Conservation (phyloP, 2,888 invertebrate genomes). For the Himalopsyche japonica region DNA sequence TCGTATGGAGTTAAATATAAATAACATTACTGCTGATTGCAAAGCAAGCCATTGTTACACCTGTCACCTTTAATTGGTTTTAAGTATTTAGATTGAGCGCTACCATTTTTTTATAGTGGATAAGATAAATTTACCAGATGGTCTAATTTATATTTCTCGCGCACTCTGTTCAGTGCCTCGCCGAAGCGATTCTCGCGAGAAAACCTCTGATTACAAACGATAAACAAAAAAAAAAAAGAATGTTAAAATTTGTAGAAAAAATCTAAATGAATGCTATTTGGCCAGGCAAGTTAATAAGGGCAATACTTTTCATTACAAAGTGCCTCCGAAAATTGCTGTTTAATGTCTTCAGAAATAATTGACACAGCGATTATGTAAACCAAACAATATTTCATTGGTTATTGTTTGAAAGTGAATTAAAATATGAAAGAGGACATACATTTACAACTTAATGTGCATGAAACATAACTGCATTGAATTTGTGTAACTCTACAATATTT, state of each 20-base stretch:
- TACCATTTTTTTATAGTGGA: neutral
- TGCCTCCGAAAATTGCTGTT: no score
- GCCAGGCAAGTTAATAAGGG: neutral
- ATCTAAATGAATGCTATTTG: neutral
- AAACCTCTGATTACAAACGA: slow-evolving; percentile 1
- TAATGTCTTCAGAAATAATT: no score
- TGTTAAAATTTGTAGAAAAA: neutral
- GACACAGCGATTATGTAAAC: no score
- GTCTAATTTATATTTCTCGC: neutral
- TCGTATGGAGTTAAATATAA: no score
- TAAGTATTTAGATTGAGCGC: neutral
- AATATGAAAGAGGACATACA: no score
- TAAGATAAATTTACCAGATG: neutral
- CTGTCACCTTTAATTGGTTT: neutral
- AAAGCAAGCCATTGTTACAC: neutral
- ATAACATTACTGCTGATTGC: no score
- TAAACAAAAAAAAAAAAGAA: slow-evolving; percentile 5
- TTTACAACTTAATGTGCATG: no score
- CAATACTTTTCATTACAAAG: neutral
- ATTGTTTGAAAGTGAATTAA: no score
- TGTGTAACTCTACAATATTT: no score
- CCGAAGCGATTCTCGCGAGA: neutral
- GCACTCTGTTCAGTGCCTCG: neutral
- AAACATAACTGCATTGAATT: no score
- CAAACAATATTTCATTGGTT: no score